These are phyloP conservation scores for Lepidochitona cinerea DNA, from an alignment of 2,888 invertebrate genomes.

Conservation along the genomic window DNA sequence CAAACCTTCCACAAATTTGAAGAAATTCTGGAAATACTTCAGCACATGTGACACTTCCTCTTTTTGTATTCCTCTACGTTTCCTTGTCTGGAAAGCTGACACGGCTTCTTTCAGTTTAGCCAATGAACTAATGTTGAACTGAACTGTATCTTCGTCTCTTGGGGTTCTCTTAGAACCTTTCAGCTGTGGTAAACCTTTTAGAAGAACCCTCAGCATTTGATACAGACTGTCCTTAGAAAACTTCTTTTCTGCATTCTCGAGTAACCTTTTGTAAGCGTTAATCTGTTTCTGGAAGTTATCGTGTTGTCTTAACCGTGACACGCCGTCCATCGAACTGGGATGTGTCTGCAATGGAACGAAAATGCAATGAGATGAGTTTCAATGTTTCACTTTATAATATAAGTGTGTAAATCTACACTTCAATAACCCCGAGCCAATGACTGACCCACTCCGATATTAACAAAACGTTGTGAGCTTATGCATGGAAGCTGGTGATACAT, in stretches of 20 bases:
- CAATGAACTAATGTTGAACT: not conserved
- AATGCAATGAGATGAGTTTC: too few species aligned
- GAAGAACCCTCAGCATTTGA: slow-evolving; percentile 22
- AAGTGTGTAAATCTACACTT: too few species aligned
- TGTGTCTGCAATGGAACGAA: slow-evolving; percentile 9
- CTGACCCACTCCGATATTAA: too few species aligned
- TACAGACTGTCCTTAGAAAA: slow-evolving; percentile 33
- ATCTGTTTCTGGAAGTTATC: slow-evolving; percentile 24
- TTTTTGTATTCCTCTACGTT: slow-evolving; percentile 5
- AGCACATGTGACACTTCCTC: slow-evolving; percentile 39
- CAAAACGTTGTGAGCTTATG: too few species aligned
- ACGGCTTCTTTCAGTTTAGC: not conserved
- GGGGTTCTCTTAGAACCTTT: not conserved
- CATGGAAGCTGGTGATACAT: too few species aligned
- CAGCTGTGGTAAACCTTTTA: not conserved
- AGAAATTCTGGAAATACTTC: slow-evolving; percentile 50
- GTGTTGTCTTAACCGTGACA: not conserved
- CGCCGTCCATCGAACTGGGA: not conserved
- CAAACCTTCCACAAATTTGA: slow-evolving; percentile 52
- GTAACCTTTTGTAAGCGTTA: slow-evolving; percentile 31
- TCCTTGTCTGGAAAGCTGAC: not conserved
- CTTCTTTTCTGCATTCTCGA: slow-evolving; percentile 29
- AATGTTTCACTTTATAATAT: too few species aligned
- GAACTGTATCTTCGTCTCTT: not conserved
- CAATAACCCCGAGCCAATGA: too few species aligned